phyloP scores from a whole-genome alignment of 2,113 vertebrate genomes.

The Emydura subglobosa region DNA sequence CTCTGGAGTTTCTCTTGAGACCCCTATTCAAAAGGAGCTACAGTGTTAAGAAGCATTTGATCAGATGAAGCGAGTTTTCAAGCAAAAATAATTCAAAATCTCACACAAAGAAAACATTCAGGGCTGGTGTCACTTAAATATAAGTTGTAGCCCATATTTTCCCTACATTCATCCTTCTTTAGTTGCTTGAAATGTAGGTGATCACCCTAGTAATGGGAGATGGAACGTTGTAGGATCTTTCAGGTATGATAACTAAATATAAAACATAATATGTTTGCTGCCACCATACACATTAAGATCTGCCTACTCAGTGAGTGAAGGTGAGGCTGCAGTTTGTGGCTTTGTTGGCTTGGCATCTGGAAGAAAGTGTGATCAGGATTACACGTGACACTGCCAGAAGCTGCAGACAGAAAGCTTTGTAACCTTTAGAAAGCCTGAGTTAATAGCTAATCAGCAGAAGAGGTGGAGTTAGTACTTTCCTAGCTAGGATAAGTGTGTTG shows the following conservation, averaged over 20 bases:
- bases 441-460: background rate
- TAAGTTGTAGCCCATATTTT: background rate
- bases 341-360: background rate
- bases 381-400: background rate
- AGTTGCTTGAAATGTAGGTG: background rate
- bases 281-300: fast-evolving
- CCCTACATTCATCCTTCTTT: background rate
- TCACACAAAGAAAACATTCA: background rate
- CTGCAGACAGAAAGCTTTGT: background rate
- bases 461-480: background rate
- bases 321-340: background rate
- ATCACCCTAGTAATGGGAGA: background rate
- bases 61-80: fast-evolving
- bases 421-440: background rate
- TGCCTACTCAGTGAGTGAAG: fast-evolving
- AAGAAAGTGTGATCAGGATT: background rate
- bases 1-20: background rate
- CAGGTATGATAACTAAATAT: background rate
- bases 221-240: background rate
- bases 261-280: background rate
- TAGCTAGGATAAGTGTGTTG: background rate
- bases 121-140: background rate
- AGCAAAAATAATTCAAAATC: background rate
- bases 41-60: background rate
- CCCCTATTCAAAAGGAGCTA: background rate